Conservation (phyloP, 2,888 invertebrate genomes). For the Apoda limacodes region DNA sequence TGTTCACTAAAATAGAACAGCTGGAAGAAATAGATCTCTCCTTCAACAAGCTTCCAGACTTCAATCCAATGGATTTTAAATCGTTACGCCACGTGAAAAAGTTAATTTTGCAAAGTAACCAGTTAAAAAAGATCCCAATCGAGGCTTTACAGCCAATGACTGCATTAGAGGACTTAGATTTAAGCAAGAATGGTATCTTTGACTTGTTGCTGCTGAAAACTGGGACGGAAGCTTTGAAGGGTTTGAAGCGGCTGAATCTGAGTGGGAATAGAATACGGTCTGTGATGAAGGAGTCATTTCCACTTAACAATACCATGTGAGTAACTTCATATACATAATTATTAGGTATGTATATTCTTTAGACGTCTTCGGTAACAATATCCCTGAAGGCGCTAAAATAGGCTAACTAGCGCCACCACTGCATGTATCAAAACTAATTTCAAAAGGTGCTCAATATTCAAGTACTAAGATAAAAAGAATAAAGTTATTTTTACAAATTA, state of each 20-base stretch:
- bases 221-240: slow-evolving; percentile 31
- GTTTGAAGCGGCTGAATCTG: slow-evolving; percentile 52
- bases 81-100: slow-evolving; percentile 38
- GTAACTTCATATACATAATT: slow-evolving; percentile 29
- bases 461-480: too few relatives aligned
- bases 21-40: slow-evolving; percentile 66
- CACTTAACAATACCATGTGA: slow-evolving; percentile 48
- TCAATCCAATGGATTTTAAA: slow-evolving; percentile 51
- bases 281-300: slow-evolving; percentile 51
- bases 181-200: slow-evolving; percentile 58
- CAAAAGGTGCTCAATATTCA: too few relatives aligned
- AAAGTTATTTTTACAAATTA: too few relatives aligned
- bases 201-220: slow-evolving; percentile 41
- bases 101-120: slow-evolving; percentile 59
- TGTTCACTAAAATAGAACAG: slow-evolving; percentile 48
- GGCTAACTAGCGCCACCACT: too few relatives aligned
- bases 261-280: slow-evolving; percentile 59
- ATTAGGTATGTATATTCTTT: slow-evolving; percentile 4
- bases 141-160: slow-evolving; percentile 45
- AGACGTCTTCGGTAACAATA: too few relatives aligned
- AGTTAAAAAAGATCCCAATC: slow-evolving; percentile 45
- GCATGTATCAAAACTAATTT: too few relatives aligned
- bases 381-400: too few relatives aligned
- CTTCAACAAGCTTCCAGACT: slow-evolving; percentile 51
- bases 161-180: slow-evolving; percentile 50